Evolutionary conservation across 1,140 invertebrate species (phyloP), one percentile per base, ranked within the genome.

Genomic region (Andricus grossulariae): DNA sequence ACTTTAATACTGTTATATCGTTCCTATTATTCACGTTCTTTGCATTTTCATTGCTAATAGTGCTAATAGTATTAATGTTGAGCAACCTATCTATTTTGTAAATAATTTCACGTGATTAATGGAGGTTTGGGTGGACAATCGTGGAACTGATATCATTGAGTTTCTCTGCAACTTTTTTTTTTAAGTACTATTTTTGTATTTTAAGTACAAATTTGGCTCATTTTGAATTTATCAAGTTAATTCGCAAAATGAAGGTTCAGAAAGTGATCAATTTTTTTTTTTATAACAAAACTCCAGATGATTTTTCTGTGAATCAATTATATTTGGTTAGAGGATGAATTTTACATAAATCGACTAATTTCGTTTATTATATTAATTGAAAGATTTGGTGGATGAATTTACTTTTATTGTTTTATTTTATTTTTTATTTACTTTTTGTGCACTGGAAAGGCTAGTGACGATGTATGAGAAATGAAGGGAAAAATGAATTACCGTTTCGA

Each of bases 91-190:
- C 74, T 80, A 74, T 86, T 78, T 72, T 88, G 87, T 89, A 89
- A 83, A 88, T 87, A 89, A 79, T 81, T 80, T 60, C 19, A 25
- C 25, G 75, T 76, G 75, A 83, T 86, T 83, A 80, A 82, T 85
- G 86, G 87, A 89, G 85, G 85, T 88, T 88, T 83, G 75, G 83
- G 82, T 85, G 79, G 75, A 86, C 54, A 19, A 60, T 79, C 66
- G 60, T 75, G 21, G 71, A 66, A 66, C 60, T 66, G 15, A 39
- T n/a, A 15, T n/a, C 60, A 32, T 39, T 32, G n/a, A 18, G 74
- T 66, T 57, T 73, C 51, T 52, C 50, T 8, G 13, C 15, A 52
- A 50, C 15, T 50, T 51, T 19, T 25, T 72, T 32, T 21, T 21
- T 25, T 32, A 3, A 32, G 3, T 32, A 3, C 3, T 32, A 32